Base-by-base conservation (phyloP, 2,113 vertebrate genomes). In the Eulemur macaco region DNA sequence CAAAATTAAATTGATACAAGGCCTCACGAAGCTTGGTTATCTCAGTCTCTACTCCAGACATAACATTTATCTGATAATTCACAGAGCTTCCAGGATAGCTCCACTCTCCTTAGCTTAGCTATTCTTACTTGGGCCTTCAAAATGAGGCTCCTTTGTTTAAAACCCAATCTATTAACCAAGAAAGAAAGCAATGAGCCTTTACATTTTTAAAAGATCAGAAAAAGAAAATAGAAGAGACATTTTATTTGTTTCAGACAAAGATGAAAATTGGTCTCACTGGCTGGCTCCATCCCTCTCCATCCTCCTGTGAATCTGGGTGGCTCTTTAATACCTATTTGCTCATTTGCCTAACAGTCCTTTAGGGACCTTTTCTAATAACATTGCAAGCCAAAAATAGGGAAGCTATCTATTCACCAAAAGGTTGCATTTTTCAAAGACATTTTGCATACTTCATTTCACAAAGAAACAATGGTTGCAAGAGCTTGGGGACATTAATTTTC, bases 1-100 rank as follows among this genome's bases (percentile, higher is more conserved):
- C 97, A 98, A 97, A 98, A 97, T 97, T 95, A 97, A 96, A 97
- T 96, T 96, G 95, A 93, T 95, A 86, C 96, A 97, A 97, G 96
- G 95, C 92, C 97, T 96, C 87, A 50, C 45, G 94, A 97, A 96
- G 69, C 81, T 77, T 68, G 80, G 89, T 98, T 98, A 98, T 98
- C 98, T 98, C 6, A 5, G 78, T 74, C 74, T 93, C 9, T 20
- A 0, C 64, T 95, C 94, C 95, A 98, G 98, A 98, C 97, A 97
- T 90, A 95, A 95, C 97, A 96, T 97, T 98, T 97, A 89, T 97
- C 96, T 96, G 91, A 21, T 97, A 98, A 97, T 92, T 96, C 93
- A 92, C 97, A 64, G 97, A 95, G 86, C 95, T 96, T 90, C 91
- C 90, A 91, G 94, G 93, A 95, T 84, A 95, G 87, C 94, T 95